These are phyloP conservation scores for Alectura lathami DNA, from an alignment of 2,113 vertebrate species.

Conservation along the genomic window DNA sequence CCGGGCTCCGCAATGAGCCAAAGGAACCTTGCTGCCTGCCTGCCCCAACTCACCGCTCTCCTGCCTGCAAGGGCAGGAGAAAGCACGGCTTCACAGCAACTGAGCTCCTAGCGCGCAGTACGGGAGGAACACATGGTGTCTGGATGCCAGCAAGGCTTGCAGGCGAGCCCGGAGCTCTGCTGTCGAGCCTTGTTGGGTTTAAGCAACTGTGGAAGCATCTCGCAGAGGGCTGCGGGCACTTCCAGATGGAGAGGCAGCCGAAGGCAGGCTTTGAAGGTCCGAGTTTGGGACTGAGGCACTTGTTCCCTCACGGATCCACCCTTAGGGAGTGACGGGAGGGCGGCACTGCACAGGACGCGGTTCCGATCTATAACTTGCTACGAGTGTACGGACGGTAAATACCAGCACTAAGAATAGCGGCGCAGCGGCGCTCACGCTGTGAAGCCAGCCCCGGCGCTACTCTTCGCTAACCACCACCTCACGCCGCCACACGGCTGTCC, in stretches of 20 bases:
- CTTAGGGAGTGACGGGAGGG: neutral
- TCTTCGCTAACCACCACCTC: neutral
- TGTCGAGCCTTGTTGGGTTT: neutral
- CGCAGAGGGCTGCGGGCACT: neutral
- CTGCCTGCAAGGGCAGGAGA: neutral
- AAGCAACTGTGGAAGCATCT: neutral
- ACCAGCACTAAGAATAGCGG: slow-evolving; percentile 28
- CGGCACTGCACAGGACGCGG: neutral
- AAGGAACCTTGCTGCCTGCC: too few species aligned
- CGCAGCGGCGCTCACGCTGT: neutral
- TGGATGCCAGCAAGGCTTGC: neutral
- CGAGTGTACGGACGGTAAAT: slow-evolving; percentile 1
- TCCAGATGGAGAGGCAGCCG: neutral
- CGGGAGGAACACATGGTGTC: accelerated
- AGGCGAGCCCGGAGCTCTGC: neutral
- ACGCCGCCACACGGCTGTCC: too few species aligned
- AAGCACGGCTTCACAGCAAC: accelerated
- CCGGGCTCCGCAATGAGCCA: too few species aligned
- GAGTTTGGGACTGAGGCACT: neutral
- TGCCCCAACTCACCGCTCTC: too few species aligned
- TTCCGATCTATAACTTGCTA: neutral
- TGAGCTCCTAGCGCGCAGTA: accelerated
- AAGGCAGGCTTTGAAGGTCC: neutral
- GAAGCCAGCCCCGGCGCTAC: neutral
- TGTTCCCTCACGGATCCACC: neutral